phyloP scores from a whole-genome alignment of 2,888 invertebrate species.

The Sclerodermus sp. region DNA sequence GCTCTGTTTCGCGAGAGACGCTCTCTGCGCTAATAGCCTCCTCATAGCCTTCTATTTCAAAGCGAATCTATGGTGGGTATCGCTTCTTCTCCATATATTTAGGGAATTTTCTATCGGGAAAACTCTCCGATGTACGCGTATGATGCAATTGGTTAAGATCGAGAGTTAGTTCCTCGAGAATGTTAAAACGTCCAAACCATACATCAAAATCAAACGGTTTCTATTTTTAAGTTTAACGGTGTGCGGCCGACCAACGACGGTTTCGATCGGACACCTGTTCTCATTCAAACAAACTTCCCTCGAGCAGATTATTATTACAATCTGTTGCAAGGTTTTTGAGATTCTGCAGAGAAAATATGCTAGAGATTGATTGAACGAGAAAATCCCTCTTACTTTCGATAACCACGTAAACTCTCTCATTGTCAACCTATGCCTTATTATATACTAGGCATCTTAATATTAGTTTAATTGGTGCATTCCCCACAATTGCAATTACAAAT shows the following conservation, averaged over 20 bases:
- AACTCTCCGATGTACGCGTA: background rate
- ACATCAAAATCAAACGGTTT: constrained; percentile 51
- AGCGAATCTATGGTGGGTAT: too few species aligned
- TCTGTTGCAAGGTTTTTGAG: constrained; percentile 5
- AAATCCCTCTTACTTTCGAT: too few species aligned
- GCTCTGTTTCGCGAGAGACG: too few species aligned
- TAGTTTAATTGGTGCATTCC: too few species aligned
- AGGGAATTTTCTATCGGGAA: too few species aligned
- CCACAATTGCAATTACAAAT: too few species aligned
- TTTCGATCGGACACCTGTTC: constrained; percentile 42
- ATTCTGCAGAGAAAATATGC: background rate
- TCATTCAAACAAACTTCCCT: constrained; percentile 30
- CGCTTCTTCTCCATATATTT: too few species aligned
- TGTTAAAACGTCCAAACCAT: constrained; percentile 39
- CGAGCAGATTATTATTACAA: constrained; percentile 31
- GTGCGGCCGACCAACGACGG: constrained; percentile 29
- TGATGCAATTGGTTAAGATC: background rate
- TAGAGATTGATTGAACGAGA: too few species aligned
- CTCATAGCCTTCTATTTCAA: too few species aligned
- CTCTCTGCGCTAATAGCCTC: too few species aligned
- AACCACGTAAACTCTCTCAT: background rate
- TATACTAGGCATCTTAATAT: too few species aligned
- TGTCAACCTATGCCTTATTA: background rate
- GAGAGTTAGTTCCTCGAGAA: constrained; percentile 17
- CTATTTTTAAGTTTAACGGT: constrained; percentile 48